Base-by-base conservation (phyloP, 1,140 invertebrate species). In the Pararge aegeria region DNA sequence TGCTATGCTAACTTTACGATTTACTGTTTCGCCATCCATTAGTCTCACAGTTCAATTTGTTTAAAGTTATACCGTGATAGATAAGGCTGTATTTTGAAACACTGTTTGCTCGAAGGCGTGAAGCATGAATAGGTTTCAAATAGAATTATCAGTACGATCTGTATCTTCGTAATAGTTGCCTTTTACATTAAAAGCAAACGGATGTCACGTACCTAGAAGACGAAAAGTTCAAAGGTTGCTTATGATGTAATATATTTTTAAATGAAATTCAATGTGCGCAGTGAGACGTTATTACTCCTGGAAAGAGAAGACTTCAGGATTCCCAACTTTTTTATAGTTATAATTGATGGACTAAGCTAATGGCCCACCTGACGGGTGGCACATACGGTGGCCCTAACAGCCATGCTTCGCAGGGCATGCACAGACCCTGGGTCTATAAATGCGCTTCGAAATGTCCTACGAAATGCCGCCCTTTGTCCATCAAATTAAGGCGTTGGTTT, bases 21-120 rank as follows among this genome's bases (percentile, higher is more conserved):
- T 49, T 38, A 44, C 13, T 38, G 19, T 61, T 55, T 61, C 44
- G 38, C 55, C 46, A 55, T 48, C 53, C 15, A 61, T 50, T 55
- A 56, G 57, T 52, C 20, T 56, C 49, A 48, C 21, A 64, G 52
- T 64, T 64, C 15, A 61, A 56, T 63, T 68, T 34, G 50, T 61
- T 61, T 55, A 55, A 59, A 42, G 27, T 55, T 49, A 50, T 52
- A 27, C 15, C 46, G 52, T 50, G 51, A 42, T 50, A 61, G 44
- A 51, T 55, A 55, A 56, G 19, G 27, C 18, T 27, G 12, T 51
- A 49, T 55, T 55, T 61, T 56, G 53, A 62, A 56, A 62, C 44
- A 55, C 49, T 40, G 21, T 24, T 49, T 40, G 29, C 51, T 61
- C 2, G 48, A 37, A 44, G 53, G 42, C 50, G 51, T 37, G 42